Base-by-base conservation (phyloP, 35 echinoderm and acorn worm species). In the Nesometra sesokonis region DNA sequence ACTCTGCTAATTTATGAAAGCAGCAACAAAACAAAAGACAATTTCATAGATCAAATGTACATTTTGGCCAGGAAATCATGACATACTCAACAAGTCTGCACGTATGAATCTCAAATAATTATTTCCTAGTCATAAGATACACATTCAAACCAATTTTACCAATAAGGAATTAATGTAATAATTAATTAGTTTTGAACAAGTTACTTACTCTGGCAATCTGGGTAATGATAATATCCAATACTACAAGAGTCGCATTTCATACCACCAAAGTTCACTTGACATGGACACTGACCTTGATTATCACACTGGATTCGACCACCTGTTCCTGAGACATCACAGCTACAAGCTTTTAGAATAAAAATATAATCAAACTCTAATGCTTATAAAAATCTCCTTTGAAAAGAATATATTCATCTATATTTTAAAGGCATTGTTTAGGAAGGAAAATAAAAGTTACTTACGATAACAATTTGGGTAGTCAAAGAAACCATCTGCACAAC, bases 261-360 rank as follows among this genome's bases (percentile, higher is more conserved):
- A n/a, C 89, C 89, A 81, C 77, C 52, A 77, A 93, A 97, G 79
- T 92, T 90, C 33, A 15, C n/a, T 32, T 35, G 34, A 37, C 95
- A 97, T 34, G 85, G 84, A 91, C 95, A 97, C 77, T 97, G 91
- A 37, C 95, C 95, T 36, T 32, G 43, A 39, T 91, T 89, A n/a
- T 80, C 46, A 80, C 95, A 97, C 13, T 80, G 52, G 21, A 67
- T 27, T 67, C 2, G 52, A 67, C 52, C 52, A 67, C 52, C 52
- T 13, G 89, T 89, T 3, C 91, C 95, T 0, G 57, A 38, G 1
- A 43, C 31, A 40, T 93, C 91, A 86, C 95, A 97, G 38, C 57
- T 85, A 91, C 95, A 97, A 38, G 87, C 95, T 97, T 76, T 0
- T 78, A 83, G 77, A 33, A 77, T 31, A 34, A 39, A 46, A 85